phyloP scores from a whole-genome alignment of 1,140 invertebrate genomes.

The Leptestheria dahalacensis region DNA sequence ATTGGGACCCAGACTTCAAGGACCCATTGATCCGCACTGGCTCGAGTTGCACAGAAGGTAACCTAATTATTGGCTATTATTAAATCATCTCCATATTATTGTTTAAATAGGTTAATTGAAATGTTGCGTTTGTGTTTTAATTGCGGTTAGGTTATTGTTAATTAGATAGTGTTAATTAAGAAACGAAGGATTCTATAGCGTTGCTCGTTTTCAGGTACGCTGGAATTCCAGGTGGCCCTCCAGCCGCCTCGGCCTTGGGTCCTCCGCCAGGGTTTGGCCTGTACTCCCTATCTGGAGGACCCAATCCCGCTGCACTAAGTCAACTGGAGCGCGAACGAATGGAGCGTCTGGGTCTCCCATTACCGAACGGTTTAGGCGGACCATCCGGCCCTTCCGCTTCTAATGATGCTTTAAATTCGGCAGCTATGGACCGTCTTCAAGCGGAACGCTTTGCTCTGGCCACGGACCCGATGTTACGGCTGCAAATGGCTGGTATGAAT shows the following conservation, averaged over 20 bases:
- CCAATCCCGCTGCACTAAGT: slow-evolving; percentile 41
- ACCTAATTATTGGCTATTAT: no score
- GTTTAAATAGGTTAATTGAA: no score
- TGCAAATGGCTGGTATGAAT: slow-evolving; percentile 71
- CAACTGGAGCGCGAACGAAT: slow-evolving; percentile 74
- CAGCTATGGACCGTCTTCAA: slow-evolving; percentile 31
- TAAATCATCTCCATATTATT: no score
- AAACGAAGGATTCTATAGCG: no score
- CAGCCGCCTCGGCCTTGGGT: slow-evolving; percentile 27
- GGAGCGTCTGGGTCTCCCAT: slow-evolving; percentile 48
- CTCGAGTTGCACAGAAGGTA: slow-evolving; percentile 68
- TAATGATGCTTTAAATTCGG: slow-evolving; percentile 6
- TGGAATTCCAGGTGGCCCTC: slow-evolving; percentile 23
- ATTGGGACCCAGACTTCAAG: slow-evolving; percentile 35
- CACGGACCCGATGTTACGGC: slow-evolving; percentile 54
- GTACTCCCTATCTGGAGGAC: slow-evolving; percentile 24
- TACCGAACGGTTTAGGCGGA: slow-evolving; percentile 10
- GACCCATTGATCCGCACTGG: slow-evolving; percentile 65
- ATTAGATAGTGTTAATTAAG: no score
- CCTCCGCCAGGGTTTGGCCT: slow-evolving; percentile 33
- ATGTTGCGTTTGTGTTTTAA: no score
- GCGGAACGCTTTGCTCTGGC: slow-evolving; percentile 39
- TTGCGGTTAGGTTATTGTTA: no score
- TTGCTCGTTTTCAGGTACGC: slow-evolving; percentile 23
- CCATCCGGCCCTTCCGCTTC: slow-evolving; percentile 15